These are phyloP conservation scores for Acrobasis suavella DNA, from an alignment of 2,888 invertebrate genomes.

Conservation along the genomic window DNA sequence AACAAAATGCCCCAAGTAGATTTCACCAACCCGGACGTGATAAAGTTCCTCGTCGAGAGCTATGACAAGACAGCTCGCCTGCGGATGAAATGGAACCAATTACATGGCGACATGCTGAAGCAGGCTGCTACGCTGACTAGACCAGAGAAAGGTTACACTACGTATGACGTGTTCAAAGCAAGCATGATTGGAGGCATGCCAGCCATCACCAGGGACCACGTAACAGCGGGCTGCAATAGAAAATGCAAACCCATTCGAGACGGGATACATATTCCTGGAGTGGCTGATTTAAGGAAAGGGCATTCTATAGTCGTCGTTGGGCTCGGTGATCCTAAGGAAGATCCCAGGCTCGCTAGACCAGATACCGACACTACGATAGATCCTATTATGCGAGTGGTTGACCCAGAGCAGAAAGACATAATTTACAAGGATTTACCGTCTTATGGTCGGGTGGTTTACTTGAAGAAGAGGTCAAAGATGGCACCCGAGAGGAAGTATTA, in stretches of 20 bases:
- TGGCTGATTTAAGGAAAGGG: slow-evolving; percentile 41
- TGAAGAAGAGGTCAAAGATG: slow-evolving; percentile 42
- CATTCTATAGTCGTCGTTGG: slow-evolving; percentile 49
- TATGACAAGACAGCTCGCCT: slow-evolving; percentile 52
- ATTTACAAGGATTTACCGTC: slow-evolving; percentile 47
- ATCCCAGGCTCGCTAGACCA: slow-evolving; percentile 46
- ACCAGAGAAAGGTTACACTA: slow-evolving; percentile 44
- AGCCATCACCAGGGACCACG: slow-evolving; percentile 42
- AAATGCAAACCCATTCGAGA: slow-evolving; percentile 41
- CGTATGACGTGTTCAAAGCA: slow-evolving; percentile 40
- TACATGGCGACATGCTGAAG: slow-evolving; percentile 40
- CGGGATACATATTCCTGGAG: slow-evolving; percentile 35
- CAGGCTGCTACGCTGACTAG: slow-evolving; percentile 46
- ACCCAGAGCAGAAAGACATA: slow-evolving; percentile 40
- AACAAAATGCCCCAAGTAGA: slow-evolving; percentile 49
- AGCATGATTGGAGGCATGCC: slow-evolving; percentile 43
- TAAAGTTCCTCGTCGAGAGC: slow-evolving; percentile 50
- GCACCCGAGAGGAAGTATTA: slow-evolving; percentile 54
- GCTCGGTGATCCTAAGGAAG: slow-evolving; percentile 48
- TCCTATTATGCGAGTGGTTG: slow-evolving; percentile 51
- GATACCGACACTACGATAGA: slow-evolving; percentile 42
- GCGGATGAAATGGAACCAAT: slow-evolving; percentile 51
- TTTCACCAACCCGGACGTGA: slow-evolving; percentile 48
- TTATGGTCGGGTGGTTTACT: slow-evolving; percentile 48
- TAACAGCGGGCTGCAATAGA: slow-evolving; percentile 38